Base-by-base conservation (phyloP, 2,888 invertebrate genomes). In the Oxycera nigricornis region DNA sequence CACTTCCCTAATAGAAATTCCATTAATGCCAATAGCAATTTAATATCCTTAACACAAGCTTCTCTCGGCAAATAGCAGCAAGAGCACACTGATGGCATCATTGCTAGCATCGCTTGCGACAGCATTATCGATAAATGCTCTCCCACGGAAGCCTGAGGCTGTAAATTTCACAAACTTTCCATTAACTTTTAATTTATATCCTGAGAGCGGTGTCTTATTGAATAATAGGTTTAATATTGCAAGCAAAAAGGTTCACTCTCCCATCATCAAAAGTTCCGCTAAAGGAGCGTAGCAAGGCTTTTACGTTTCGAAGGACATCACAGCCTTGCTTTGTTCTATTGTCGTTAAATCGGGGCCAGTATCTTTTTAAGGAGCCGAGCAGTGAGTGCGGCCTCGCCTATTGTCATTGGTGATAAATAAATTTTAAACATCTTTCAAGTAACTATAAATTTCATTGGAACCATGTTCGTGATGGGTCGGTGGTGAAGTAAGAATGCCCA, bases 141-240 rank as follows among this genome's bases (percentile, higher is more conserved):
- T 52, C 52, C 31, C 57, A 28, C 30, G 50, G 67, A 68, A 68
- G 26, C 67, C 35, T 50, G 52, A 76, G 28, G 65, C 76, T 67
- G 74, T 76, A 74, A 76, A 74, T 76, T 76, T 76, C 65, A 30
- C 73, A 65, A 76, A 74, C 72, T 76, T 76, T 79, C 80, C 81
- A 79, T 76, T 77, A 79, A 81, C 76, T 76, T 76, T 76, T 76
- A 76, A 76, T 76, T 76, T 73, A 75, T 76, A 76, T 73, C 76
- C 74, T 65, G 65, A 72, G 67, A 73, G 55, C 39, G 62, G 82
- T 82, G 82, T 82, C 78, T 80, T 74, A 72, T 72, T 76, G 74
- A 75, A 46, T 68, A 75, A 72, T 77, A 59, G 75, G 28, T 72
- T 46, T 68, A 68, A 68, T 68, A 68, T 68, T 50, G 35, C 31